Percentiles rank a stretch among this genome's conserved stretches.
Evolutionary conservation across 2,888 invertebrate species (phyloP).

Genomic region (Limnephilus marmoratus): DNA sequence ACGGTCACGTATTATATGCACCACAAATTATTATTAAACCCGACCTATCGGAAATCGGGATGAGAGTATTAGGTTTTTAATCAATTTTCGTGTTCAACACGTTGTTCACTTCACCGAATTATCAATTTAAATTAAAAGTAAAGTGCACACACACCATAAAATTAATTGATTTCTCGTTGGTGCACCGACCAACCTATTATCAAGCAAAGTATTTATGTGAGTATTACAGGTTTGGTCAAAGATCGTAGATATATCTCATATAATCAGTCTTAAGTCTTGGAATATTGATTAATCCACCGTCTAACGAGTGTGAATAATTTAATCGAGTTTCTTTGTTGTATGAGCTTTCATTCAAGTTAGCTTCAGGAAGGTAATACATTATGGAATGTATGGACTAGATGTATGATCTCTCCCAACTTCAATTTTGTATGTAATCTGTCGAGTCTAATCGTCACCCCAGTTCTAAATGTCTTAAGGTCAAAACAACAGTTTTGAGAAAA

Average conservation of each 20-base stretch:
- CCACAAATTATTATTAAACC: neutral
- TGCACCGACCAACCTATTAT: neutral
- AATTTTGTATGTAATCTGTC: neutral
- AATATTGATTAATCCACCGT: neutral
- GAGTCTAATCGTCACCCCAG: neutral
- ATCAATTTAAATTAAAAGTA: slow-evolving; percentile 6
- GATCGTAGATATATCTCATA: neutral
- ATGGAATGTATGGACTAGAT: neutral
- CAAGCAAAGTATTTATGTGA: neutral
- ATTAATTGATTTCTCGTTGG: slow-evolving; percentile 4
- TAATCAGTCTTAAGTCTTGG: neutral
- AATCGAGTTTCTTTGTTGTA: slow-evolving; percentile 33
- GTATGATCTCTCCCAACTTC: neutral
- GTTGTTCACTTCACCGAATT: neutral
- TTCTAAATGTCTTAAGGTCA: no score
- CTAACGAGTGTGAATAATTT: neutral
- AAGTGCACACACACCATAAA: neutral
- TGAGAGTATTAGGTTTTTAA: neutral
- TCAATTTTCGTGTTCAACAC: neutral
- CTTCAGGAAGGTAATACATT: neutral
- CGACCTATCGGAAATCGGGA: neutral
- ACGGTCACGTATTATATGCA: neutral
- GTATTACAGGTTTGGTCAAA: neutral
- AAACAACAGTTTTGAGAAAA: no score
- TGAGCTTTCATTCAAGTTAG: neutral